phyloP scores from a whole-genome alignment of 2,888 invertebrate genomes.

The Iphiclides podalirius region DNA sequence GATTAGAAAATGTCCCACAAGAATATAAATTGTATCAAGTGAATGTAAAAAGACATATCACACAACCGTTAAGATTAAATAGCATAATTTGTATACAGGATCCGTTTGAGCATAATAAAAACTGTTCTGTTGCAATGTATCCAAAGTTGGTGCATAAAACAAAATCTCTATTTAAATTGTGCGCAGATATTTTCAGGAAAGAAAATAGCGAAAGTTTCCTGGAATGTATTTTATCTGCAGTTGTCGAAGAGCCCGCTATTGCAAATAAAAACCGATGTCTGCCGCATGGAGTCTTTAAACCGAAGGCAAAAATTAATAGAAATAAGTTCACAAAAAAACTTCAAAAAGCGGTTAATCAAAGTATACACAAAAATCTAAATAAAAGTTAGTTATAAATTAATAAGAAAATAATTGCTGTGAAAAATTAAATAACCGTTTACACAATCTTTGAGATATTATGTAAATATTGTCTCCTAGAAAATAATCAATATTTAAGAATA shows the following conservation, averaged over 20 bases:
- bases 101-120: conserved; percentile 38
- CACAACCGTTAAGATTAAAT: conserved; percentile 27
- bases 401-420: not conserved
- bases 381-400: not conserved
- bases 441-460: conserved; percentile 2
- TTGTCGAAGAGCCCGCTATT: not conserved
- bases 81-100: conserved; percentile 37
- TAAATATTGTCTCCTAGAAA: not conserved
- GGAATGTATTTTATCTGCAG: conserved; percentile 6
- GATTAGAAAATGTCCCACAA: conserved; percentile 25
- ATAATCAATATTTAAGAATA: not conserved
- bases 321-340: conserved; percentile 2
- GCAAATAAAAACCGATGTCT: not conserved
- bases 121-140: conserved; percentile 33
- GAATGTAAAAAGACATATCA: conserved; percentile 23
- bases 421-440: not conserved
- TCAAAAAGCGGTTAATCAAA: conserved; percentile 1
- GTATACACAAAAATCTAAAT: not conserved
- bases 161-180: conserved; percentile 21
- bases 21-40: conserved; percentile 32
- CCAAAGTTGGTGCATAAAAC: conserved; percentile 27
- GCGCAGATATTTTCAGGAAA: conserved; percentile 26
- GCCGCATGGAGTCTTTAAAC: conserved; percentile 1
- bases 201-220: conserved; percentile 13
- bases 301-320: not conserved